These are phyloP conservation scores for Drosophila phalerata DNA, from an alignment of 2,888 invertebrate genomes.

Conservation along the genomic window DNA sequence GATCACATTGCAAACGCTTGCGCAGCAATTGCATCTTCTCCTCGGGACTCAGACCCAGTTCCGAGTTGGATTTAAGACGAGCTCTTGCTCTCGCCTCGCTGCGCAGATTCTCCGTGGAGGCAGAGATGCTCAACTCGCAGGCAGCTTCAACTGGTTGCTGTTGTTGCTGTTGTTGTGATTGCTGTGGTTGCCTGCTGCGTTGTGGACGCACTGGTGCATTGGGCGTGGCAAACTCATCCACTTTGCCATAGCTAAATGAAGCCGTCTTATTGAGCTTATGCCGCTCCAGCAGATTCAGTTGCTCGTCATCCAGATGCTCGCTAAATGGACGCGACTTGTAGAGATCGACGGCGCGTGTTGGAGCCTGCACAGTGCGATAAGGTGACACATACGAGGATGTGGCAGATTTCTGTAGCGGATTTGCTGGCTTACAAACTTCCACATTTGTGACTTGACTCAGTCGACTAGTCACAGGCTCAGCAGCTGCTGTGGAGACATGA, in stretches of 20 bases:
- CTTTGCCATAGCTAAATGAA: conserved; percentile 80
- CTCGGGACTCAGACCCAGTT: conserved; percentile 90
- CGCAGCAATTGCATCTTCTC: conserved; percentile 88
- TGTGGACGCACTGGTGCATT: conserved; percentile 52
- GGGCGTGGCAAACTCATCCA: conserved; percentile 49
- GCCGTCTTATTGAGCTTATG: conserved; percentile 84
- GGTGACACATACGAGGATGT: conserved; percentile 78
- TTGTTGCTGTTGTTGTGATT: neutral
- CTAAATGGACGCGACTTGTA: conserved; percentile 84
- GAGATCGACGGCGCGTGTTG: conserved; percentile 53
- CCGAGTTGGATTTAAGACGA: conserved; percentile 90
- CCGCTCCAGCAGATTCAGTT: conserved; percentile 68
- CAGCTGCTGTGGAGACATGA: conserved; percentile 80
- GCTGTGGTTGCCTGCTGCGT: conserved; percentile 17
- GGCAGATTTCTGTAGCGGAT: conserved; percentile 73
- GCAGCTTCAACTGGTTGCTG: conserved; percentile 1
- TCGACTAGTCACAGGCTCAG: conserved; percentile 28
- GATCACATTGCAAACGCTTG: conserved; percentile 82
- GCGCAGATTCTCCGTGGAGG: conserved; percentile 87
- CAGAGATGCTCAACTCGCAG: conserved; percentile 52
- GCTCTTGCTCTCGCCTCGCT: conserved; percentile 89
- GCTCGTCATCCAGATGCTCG: conserved; percentile 80
- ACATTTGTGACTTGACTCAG: conserved; percentile 37
- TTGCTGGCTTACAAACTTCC: conserved; percentile 56
- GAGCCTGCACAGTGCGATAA: conserved; percentile 67